Percentiles rank a stretch among this genome's conserved stretches.
These are phyloP conservation scores for Babylonia areolata DNA, from an alignment of 1,140 invertebrate species.

Conservation along the genomic window DNA sequence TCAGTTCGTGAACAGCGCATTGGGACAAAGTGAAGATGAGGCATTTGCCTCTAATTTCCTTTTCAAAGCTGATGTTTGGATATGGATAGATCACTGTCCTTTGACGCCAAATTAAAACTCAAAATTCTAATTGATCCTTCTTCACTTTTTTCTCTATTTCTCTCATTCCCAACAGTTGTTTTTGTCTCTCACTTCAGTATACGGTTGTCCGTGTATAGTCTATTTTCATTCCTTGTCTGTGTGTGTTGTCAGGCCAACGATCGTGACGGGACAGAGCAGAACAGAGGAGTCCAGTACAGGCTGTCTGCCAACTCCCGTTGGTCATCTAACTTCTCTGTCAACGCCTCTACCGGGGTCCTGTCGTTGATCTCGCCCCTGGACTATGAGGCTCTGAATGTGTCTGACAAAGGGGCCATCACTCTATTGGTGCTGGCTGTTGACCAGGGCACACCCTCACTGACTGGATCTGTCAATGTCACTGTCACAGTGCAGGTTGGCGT, in stretches of 20 bases:
- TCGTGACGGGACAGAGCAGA: background rate
- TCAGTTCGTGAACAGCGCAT: too few species aligned
- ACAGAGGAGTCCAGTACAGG: background rate
- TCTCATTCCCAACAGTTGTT: background rate
- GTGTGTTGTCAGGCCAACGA: background rate
- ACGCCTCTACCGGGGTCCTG: conserved; percentile 5
- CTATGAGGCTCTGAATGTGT: background rate
- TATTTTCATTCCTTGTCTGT: background rate
- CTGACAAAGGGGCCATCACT: background rate
- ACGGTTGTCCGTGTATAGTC: background rate
- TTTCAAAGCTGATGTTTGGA: too few species aligned
- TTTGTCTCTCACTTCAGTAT: background rate
- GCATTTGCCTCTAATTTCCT: background rate
- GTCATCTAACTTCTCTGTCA: background rate
- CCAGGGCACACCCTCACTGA: background rate
- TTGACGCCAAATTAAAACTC: background rate
- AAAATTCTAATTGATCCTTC: background rate
- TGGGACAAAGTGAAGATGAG: too few species aligned
- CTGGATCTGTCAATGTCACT: conserved; percentile 1
- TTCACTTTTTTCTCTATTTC: background rate
- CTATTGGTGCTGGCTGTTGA: conserved; percentile 2
- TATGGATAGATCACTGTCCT: background rate
- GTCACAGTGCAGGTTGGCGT: conserved; percentile 22
- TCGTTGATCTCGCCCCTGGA: background rate
- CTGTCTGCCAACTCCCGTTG: background rate